Conservation (phyloP, 2,888 invertebrate genomes). For the Alcis repandata region DNA sequence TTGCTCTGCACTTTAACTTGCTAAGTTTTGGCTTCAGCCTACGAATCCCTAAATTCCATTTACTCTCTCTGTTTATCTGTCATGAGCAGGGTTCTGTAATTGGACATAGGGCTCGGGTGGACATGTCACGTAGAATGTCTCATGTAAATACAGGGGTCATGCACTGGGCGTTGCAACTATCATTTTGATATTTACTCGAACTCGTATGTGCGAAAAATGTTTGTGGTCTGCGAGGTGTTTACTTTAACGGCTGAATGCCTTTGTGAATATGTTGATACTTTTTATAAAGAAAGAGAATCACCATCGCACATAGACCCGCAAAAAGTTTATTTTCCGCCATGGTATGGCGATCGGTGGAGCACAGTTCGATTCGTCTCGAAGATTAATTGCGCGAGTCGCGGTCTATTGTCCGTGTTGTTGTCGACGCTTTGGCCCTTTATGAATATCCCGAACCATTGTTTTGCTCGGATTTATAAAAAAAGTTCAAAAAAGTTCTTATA, state of each 20-base stretch:
- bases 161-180: not conserved
- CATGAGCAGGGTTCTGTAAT: slow-evolving; percentile 38
- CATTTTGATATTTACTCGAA: not conserved
- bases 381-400: slow-evolving; percentile 80
- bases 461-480: slow-evolving; percentile 78
- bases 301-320: slow-evolving; percentile 30
- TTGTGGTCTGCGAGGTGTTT: not conserved
- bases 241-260: too few relatives aligned
- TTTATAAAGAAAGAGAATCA: slow-evolving; percentile 23
- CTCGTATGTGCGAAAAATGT: too few relatives aligned
- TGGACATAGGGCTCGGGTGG: slow-evolving; percentile 42
- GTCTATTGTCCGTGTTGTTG: slow-evolving; percentile 74
- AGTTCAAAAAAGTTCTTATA: slow-evolving; percentile 70
- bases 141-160: slow-evolving; percentile 28
- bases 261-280: too few relatives aligned
- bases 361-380: slow-evolving; percentile 76
- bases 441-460: slow-evolving; percentile 79
- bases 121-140: slow-evolving; percentile 37
- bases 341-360: slow-evolving; percentile 46
- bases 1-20: not conserved
- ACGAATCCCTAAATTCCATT: slow-evolving; percentile 22
- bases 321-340: slow-evolving; percentile 50
- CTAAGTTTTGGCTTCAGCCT: not conserved
- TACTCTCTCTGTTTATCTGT: slow-evolving; percentile 25
- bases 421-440: slow-evolving; percentile 78